Evolutionary conservation across 2,888 invertebrate species (phyloP).

Genomic region (Meliscaeva auricollis): DNA sequence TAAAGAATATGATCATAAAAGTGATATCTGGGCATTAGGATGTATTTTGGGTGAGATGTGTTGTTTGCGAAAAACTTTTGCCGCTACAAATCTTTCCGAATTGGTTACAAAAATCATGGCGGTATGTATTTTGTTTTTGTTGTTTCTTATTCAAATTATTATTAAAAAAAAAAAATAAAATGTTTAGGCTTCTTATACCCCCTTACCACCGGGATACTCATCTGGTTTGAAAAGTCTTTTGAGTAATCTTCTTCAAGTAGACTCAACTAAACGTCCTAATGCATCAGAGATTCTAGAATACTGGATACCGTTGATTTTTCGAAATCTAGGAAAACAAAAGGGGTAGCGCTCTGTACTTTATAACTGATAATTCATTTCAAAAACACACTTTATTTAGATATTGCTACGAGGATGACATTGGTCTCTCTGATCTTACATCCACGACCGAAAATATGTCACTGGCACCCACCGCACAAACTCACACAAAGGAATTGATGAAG

Average conservation of each 20-base stretch:
- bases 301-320: constrained; percentile 85
- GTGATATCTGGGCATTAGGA: constrained; percentile 91
- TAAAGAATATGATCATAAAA: constrained; percentile 90
- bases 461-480: constrained; percentile 80
- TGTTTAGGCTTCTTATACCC: constrained; percentile 87
- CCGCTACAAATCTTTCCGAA: constrained; percentile 89
- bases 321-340: constrained; percentile 82
- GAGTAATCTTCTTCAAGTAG: constrained; percentile 87
- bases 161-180: not conserved
- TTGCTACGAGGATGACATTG: constrained; percentile 81
- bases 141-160: not conserved
- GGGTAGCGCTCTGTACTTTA: constrained; percentile 79
- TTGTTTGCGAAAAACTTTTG: constrained; percentile 89
- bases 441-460: constrained; percentile 46
- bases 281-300: constrained; percentile 86
- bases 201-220: constrained; percentile 88
- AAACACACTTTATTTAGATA: constrained; percentile 77
- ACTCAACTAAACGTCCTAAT: constrained; percentile 87
- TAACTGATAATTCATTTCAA: too few relatives aligned
- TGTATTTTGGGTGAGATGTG: constrained; percentile 91
- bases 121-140: constrained; percentile 82
- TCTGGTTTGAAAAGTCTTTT: constrained; percentile 87
- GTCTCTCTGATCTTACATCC: constrained; percentile 74
- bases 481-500: constrained; percentile 82
- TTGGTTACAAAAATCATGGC: constrained; percentile 90